Evolutionary conservation across 2,888 invertebrate genomes (phyloP).

Genomic region (Lysandra coridon): DNA sequence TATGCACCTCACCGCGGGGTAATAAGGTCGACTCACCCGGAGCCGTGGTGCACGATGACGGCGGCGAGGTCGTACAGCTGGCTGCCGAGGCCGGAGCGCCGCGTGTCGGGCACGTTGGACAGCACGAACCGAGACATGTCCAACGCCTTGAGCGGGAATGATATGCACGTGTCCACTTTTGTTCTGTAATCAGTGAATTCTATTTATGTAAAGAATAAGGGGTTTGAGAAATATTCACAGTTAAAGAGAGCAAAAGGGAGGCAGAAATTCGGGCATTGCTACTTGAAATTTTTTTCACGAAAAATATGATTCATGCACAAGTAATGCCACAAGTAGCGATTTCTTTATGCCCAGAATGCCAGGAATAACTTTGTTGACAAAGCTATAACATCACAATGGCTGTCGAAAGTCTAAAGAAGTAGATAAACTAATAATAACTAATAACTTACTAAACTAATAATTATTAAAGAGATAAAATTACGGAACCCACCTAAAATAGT

Average conservation of each 20-base stretch:
- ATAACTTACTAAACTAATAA: too few relatives aligned
- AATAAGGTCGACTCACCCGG: constrained; percentile 75
- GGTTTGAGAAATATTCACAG: too few relatives aligned
- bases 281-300: too few relatives aligned
- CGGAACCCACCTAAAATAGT: constrained; percentile 82
- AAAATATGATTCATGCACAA: too few relatives aligned
- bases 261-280: too few relatives aligned
- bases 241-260: too few relatives aligned
- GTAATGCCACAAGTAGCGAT: too few relatives aligned
- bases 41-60: constrained; percentile 88
- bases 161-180: constrained; percentile 88
- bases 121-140: constrained; percentile 90
- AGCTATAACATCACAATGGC: too few relatives aligned
- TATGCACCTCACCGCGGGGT: neutral
- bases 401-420: too few relatives aligned
- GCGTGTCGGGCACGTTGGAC: constrained; percentile 83
- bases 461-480: neutral
- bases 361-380: too few relatives aligned
- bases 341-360: too few relatives aligned
- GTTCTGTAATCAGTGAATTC: constrained; percentile 61
- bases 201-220: neutral
- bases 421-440: too few relatives aligned
- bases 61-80: constrained; percentile 89
- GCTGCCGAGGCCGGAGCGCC: constrained; percentile 80
- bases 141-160: constrained; percentile 87